These are phyloP conservation scores for Balanococcus diminutus DNA, from an alignment of 2,888 invertebrate species.

Conservation along the genomic window DNA sequence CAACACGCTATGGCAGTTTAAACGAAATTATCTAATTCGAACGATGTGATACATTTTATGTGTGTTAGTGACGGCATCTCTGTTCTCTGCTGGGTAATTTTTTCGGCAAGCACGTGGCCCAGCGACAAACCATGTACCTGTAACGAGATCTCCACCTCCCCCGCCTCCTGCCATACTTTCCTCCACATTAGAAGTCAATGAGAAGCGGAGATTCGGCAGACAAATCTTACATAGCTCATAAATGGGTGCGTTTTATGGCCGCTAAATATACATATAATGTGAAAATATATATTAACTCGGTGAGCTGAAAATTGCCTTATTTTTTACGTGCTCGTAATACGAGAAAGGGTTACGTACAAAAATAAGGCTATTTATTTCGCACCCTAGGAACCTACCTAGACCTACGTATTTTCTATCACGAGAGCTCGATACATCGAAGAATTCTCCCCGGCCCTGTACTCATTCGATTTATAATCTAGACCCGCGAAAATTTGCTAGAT, in stretches of 20 bases:
- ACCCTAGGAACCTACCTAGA: neutral
- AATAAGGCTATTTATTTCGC: neutral
- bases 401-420: neutral
- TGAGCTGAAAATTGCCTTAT: slow-evolving; percentile 30
- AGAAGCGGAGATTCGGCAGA: neutral
- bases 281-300: too few relatives aligned
- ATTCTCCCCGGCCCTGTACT: neutral
- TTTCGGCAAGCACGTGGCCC: neutral
- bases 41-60: neutral
- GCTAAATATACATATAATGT: neutral
- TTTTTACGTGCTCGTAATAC: slow-evolving; percentile 17
- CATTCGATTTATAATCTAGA: neutral
- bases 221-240: neutral
- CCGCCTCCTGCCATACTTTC: too few relatives aligned
- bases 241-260: slow-evolving; percentile 28
- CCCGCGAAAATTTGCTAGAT: neutral
- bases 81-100: too few relatives aligned
- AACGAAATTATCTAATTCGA: neutral
- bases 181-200: neutral
- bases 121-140: neutral
- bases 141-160: too few relatives aligned
- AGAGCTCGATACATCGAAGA: neutral
- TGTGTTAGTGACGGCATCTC: neutral
- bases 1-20: neutral
- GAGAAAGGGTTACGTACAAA: neutral